A percentile compares a stretch with the other conserved stretches of the same genome.
Evolutionary conservation across 1,140 invertebrate species (phyloP).

Genomic region (Zaprionus tsacasi): DNA sequence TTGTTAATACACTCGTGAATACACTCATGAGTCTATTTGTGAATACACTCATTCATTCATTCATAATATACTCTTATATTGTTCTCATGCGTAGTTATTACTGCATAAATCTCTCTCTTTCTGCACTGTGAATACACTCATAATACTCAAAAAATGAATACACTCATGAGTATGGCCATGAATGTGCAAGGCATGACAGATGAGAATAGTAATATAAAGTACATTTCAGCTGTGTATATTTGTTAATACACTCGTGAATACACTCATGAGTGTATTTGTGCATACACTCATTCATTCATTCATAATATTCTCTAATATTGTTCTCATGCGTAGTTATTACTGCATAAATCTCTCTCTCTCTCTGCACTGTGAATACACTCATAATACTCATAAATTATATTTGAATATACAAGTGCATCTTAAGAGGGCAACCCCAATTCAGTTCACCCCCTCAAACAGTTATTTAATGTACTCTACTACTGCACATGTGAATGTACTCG

Average conservation of each 20-base stretch:
- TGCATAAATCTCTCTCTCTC: neutral
- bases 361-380: neutral
- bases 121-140: neutral
- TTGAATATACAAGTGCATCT: neutral
- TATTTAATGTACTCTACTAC: neutral
- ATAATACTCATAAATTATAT: neutral
- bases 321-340: neutral
- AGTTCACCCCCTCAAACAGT: neutral
- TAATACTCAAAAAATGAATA: neutral
- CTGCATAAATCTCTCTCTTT: neutral
- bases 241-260: neutral
- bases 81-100: neutral
- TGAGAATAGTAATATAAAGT: no score
- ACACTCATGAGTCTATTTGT: neutral
- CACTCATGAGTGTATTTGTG: neutral
- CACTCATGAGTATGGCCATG: neutral
- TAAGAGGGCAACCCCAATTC: neutral
- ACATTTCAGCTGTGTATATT: no score
- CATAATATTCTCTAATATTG: neutral
- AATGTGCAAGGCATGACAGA: no score
- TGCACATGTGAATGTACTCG: neutral
- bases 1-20: neutral
- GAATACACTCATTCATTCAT: neutral
- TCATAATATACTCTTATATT: neutral
- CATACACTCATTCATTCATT: neutral